A percentile compares a stretch with the other conserved stretches of the same genome.
phyloP scores from a whole-genome alignment of 2,113 vertebrate genomes.

The Ploceus nigricollis region DNA sequence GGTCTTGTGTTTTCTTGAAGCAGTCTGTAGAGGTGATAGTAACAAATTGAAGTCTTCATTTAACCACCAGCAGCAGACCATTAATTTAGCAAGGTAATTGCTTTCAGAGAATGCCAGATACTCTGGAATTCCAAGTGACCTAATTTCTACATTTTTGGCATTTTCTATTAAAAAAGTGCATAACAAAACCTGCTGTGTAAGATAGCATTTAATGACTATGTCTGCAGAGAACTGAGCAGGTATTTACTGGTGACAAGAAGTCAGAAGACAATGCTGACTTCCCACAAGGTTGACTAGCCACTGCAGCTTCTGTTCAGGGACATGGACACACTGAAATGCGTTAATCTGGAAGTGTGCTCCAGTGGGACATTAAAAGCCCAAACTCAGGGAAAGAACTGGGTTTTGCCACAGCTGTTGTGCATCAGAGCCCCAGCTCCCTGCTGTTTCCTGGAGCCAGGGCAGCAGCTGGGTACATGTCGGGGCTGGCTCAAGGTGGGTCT shows the following conservation, averaged over 20 bases:
- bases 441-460: background rate
- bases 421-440: background rate
- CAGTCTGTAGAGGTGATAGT: background rate
- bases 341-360: background rate
- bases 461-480: background rate
- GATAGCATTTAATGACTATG: background rate
- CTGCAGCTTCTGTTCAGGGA: background rate
- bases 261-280: background rate
- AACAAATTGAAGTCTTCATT: background rate
- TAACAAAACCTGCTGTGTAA: background rate
- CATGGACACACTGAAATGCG: background rate
- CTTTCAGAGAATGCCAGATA: background rate
- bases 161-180: background rate
- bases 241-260: background rate
- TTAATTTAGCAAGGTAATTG: background rate
- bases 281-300: background rate
- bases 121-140: background rate
- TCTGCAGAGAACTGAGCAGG: background rate
- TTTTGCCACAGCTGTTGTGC: background rate
- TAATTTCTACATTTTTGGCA: background rate
- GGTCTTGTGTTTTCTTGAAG: background rate
- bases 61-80: background rate
- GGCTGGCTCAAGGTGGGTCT: background rate
- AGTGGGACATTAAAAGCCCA: background rate
- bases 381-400: accelerated